Evolutionary conservation across 1,140 invertebrate genomes (phyloP).

Genomic region (Orius laevigatus): DNA sequence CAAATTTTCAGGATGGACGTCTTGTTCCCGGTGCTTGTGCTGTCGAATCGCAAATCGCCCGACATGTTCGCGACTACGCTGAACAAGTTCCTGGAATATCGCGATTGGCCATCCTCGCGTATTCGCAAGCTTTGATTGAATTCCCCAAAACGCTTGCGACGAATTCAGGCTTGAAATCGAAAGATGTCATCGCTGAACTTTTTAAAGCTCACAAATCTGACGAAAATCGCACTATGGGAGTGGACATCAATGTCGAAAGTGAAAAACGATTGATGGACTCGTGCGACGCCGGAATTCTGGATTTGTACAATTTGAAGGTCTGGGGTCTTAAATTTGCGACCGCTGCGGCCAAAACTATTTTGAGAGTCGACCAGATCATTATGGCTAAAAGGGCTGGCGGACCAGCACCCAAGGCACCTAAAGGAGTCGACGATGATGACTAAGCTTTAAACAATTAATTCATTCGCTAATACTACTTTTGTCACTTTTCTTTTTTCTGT

Average conservation of each 20-base stretch:
- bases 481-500: not conserved
- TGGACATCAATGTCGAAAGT: conserved; percentile 63
- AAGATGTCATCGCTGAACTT: conserved; percentile 76
- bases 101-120: conserved; percentile 93
- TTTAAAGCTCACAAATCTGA: conserved; percentile 84
- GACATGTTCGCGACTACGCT: conserved; percentile 78
- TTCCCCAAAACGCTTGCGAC: conserved; percentile 88
- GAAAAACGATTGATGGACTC: conserved; percentile 50
- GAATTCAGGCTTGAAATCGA: conserved; percentile 79
- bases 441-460: no score
- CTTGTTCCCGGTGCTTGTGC: conserved; percentile 90
- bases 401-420: conserved; percentile 57
- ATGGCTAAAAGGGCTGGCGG: conserved; percentile 96
- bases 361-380: conserved; percentile 97
- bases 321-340: conserved; percentile 95
- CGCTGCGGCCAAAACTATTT: conserved; percentile 77
- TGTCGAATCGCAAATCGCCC: conserved; percentile 83
- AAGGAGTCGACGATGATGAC: conserved; percentile 51
- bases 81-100: conserved; percentile 86
- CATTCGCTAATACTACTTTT: not conserved
- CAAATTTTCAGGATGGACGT: conserved; percentile 42
- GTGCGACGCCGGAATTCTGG: conserved; percentile 56
- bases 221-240: conserved; percentile 56
- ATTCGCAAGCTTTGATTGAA: conserved; percentile 76
- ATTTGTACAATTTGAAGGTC: conserved; percentile 74